phyloP scores from a whole-genome alignment of 2,797 vertebrate genomes.

The Rhinophrynus dorsalis region DNA sequence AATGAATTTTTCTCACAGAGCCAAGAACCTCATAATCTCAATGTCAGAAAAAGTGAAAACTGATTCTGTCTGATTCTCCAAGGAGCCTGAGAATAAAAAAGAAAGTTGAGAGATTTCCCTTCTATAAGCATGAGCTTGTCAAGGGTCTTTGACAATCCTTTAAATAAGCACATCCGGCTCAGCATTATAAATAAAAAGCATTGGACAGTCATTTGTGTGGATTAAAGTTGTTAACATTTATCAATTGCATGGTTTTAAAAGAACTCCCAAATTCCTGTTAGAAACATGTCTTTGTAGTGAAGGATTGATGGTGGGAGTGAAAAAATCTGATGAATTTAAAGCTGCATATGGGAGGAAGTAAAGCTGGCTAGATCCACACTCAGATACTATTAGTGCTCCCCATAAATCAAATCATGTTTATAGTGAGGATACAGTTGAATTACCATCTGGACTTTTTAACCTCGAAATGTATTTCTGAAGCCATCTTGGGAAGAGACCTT shows the following conservation, averaged over 20 bases:
- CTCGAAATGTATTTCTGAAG: conserved; percentile 87
- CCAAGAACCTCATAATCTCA: conserved; percentile 70
- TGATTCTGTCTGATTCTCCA: conserved; percentile 70
- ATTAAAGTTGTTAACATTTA: conserved; percentile 89
- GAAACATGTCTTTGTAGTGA: conserved; percentile 89
- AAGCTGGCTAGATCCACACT: conserved; percentile 88
- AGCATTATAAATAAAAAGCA: conserved; percentile 80
- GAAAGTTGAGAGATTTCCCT: conserved; percentile 61
- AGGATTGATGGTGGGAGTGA: conserved; percentile 90
- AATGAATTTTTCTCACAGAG: conserved; percentile 72
- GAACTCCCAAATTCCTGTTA: conserved; percentile 88
- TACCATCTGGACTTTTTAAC: conserved; percentile 96
- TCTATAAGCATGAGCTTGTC: conserved; percentile 65
- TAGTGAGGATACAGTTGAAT: conserved; percentile 85
- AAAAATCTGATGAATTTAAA: conserved; percentile 91
- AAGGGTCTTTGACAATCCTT: conserved; percentile 64
- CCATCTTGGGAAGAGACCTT: conserved; percentile 74
- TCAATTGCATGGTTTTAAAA: conserved; percentile 81
- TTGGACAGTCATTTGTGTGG: conserved; percentile 83
- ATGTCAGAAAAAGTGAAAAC: conserved; percentile 70
- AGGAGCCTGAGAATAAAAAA: conserved; percentile 62
- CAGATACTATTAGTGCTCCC: conserved; percentile 94
- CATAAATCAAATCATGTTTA: conserved; percentile 95
- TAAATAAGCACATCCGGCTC: conserved; percentile 76
- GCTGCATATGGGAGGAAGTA: conserved; percentile 88